Conservation (phyloP, 2,113 vertebrate species). For the Neodon shergylaensis region DNA sequence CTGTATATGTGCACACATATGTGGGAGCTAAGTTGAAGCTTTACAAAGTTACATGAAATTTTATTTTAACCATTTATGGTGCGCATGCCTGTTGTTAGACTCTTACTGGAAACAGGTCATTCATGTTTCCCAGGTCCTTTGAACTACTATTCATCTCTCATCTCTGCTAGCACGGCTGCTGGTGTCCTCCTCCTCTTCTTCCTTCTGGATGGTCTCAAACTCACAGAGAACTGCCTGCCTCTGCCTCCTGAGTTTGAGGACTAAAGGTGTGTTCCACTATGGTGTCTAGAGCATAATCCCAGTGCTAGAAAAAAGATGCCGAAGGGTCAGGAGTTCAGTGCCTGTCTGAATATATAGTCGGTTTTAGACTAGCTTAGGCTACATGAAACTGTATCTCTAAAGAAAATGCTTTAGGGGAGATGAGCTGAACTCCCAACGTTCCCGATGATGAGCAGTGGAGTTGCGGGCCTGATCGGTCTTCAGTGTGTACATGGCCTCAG, state of each 20-base stretch:
- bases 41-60: background rate
- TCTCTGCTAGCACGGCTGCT: background rate
- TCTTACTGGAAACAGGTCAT: background rate
- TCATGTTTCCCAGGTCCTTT: background rate
- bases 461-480: background rate
- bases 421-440: background rate
- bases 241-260: background rate
- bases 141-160: background rate
- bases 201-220: background rate
- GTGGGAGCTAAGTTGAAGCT: background rate
- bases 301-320: background rate
- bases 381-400: background rate
- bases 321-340: background rate
- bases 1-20: background rate
- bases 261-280: background rate
- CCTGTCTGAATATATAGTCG: background rate
- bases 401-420: background rate
- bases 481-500: background rate
- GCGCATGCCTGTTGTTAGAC: background rate
- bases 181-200: background rate
- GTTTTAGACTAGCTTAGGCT: background rate
- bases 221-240: background rate
- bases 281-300: too few species aligned
- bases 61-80: background rate
- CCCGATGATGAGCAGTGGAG: background rate